These are phyloP conservation scores for Heterotis niloticus DNA, from an alignment of 2,113 vertebrate genomes.

Conservation along the genomic window DNA sequence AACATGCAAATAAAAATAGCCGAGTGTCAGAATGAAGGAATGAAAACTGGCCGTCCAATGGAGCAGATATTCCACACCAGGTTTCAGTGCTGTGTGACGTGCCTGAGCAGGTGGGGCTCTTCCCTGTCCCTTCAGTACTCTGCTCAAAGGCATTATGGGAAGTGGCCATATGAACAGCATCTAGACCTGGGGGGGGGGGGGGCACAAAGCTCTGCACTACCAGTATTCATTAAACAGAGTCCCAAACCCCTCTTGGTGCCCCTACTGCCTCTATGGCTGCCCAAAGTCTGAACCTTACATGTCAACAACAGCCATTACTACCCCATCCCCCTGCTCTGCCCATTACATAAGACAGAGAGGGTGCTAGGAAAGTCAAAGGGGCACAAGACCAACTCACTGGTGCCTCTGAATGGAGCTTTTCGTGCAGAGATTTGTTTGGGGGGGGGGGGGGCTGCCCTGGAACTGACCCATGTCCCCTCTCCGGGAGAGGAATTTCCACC, in stretches of 20 bases:
- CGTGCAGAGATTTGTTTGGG: no score
- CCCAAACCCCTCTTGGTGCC: not conserved
- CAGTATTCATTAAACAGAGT: no score
- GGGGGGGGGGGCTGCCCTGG: not conserved
- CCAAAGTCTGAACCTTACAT: not conserved
- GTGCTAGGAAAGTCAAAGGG: not conserved
- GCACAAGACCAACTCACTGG: conserved; percentile 13
- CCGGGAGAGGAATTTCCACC: conserved; percentile 3
- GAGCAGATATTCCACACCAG: not conserved
- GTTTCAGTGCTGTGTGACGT: no score
- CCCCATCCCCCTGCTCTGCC: not conserved
- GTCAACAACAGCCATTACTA: not conserved
- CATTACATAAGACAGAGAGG: conserved; percentile 1
- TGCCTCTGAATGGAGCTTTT: conserved; percentile 4
- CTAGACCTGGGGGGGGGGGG: no score
- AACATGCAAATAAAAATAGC: no score
- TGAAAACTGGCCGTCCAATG: not conserved
- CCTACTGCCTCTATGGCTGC: not conserved
- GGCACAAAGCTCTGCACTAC: no score
- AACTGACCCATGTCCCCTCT: not conserved
- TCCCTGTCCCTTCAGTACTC: no score
- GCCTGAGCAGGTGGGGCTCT: no score
- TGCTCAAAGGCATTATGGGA: no score
- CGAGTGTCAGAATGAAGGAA: not conserved
- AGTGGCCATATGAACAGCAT: not conserved